Conservation (phyloP, 2,888 invertebrate genomes). For the Clanis bilineata region DNA sequence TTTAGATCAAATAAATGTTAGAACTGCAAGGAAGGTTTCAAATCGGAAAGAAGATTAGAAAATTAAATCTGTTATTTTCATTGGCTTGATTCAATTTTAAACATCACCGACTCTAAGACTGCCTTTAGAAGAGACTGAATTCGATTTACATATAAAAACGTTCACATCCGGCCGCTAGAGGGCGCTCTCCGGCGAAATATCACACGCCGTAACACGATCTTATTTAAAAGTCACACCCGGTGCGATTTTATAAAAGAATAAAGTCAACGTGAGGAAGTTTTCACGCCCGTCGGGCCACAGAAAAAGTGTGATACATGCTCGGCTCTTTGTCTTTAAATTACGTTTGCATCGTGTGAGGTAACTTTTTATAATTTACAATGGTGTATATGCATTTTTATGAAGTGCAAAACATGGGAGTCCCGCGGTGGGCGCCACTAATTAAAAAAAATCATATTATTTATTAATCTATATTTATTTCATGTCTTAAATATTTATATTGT, state of each 20-base stretch:
- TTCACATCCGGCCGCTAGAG: slow-evolving; percentile 43
- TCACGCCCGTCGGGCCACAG: slow-evolving; percentile 19
- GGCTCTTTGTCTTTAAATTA: slow-evolving; percentile 41
- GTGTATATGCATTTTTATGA: slow-evolving; percentile 19
- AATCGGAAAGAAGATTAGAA: background rate
- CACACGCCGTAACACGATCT: slow-evolving; percentile 55
- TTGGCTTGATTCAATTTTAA: slow-evolving; percentile 12
- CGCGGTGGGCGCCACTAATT: background rate
- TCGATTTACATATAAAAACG: slow-evolving; percentile 66
- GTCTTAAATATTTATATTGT: too few relatives aligned
- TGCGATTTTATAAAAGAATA: slow-evolving; percentile 55
- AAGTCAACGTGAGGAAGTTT: slow-evolving; percentile 36
- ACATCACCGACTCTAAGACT: background rate
- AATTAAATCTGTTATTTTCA: slow-evolving; percentile 7
- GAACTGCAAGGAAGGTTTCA: background rate
- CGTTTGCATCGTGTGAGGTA: slow-evolving; percentile 23
- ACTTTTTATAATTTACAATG: slow-evolving; percentile 14
- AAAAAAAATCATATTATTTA: background rate
- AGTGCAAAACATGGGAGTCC: slow-evolving; percentile 4
- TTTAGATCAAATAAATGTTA: background rate
- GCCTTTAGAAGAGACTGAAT: slow-evolving; percentile 26
- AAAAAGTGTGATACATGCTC: slow-evolving; percentile 40
- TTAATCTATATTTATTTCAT: background rate
- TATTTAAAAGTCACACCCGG: slow-evolving; percentile 67
- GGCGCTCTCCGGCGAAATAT: slow-evolving; percentile 48